A percentile compares a stretch with the other conserved stretches of the same genome.
These are phyloP conservation scores for Xanthia togata DNA, from an alignment of 2,888 invertebrate genomes.

Conservation along the genomic window DNA sequence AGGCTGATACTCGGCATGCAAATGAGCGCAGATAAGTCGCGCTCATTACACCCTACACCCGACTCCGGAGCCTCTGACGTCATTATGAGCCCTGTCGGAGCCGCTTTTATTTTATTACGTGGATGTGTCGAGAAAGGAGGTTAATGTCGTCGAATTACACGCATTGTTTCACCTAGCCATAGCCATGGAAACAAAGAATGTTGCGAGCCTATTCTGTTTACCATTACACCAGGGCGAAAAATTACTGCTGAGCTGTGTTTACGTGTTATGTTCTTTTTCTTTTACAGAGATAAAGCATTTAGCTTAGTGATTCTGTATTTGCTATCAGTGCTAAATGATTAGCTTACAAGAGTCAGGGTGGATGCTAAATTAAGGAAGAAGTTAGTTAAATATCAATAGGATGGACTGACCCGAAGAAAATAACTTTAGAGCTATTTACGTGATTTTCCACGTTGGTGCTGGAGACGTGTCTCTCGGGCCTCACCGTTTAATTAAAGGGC, in stretches of 20 bases:
- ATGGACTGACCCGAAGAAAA: conserved; percentile 75
- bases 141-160: conserved; percentile 86
- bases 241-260: conserved; percentile 39
- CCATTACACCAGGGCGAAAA: conserved; percentile 54
- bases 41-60: conserved; percentile 86
- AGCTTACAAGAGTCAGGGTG: conserved; percentile 20
- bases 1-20: conserved; percentile 86
- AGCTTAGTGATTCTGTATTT: conserved; percentile 13
- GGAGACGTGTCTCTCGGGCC: conserved; percentile 89
- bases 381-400: conserved; percentile 74
- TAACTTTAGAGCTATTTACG: conserved; percentile 87
- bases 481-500: conserved; percentile 91
- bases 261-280: conserved; percentile 19
- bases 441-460: conserved; percentile 88
- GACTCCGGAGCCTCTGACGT: conserved; percentile 78
- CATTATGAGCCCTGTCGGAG: conserved; percentile 83
- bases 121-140: conserved; percentile 86
- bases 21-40: conserved; percentile 88
- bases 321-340: conserved; percentile 7
- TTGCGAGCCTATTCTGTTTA: conserved; percentile 66
- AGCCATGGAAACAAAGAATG: conserved; percentile 78
- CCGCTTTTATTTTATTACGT: conserved; percentile 86
- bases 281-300: conserved; percentile 18
- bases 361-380: conserved; percentile 61
- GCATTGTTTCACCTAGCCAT: conserved; percentile 86